Evolutionary conservation across 2,797 vertebrate species (phyloP), one percentile per base, ranked within the genome.

Genomic region (Sebastes alutus): DNA sequence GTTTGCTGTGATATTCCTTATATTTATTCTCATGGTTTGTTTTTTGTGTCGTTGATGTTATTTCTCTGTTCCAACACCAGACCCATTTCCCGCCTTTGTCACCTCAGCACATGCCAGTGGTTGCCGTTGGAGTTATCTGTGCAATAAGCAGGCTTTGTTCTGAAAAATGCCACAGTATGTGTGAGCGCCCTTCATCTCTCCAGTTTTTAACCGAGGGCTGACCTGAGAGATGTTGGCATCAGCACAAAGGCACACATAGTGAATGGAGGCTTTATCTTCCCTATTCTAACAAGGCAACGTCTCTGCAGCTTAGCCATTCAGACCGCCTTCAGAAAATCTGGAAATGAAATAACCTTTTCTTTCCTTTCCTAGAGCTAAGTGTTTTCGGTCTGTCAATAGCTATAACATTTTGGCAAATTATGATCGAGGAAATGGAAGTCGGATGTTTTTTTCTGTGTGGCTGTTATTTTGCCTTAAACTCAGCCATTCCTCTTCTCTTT

Each of bases 171-270:
- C 65, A 71, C 56, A 46, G 12, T 77, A 64, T 75, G 30, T 71
- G 64, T 68, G 32, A 52, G 81, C 74, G 62, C 42, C 58, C 76
- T 77, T 79, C 22, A 64, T 90, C 14, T 89, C 14, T 55, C 29
- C n/a, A 3, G 35, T 33, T 75, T 72, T 69, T 35, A 88, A 87
- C 81, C 6, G 8, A 27, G 30, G 16, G 64, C 78, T 88, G 89
- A 93, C 83, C 86, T 33, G 38, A 70, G 75, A 84, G 66, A 59
- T 42, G 68, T 78, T 92, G 86, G 88, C 66, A 74, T 78, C 64
- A 58, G 69, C 68, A 59, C 88, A 91, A 86, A 87, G 71, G 25
- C 68, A 66, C 54, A 32, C 46, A 42, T 64, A 38, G 56, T 75
- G 75, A 92, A 87, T 69, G 23, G 54, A 56, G 52, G 52, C 80